Evolutionary conservation across 2,888 invertebrate species (phyloP).

Genomic region (Ormyrus rosae): DNA sequence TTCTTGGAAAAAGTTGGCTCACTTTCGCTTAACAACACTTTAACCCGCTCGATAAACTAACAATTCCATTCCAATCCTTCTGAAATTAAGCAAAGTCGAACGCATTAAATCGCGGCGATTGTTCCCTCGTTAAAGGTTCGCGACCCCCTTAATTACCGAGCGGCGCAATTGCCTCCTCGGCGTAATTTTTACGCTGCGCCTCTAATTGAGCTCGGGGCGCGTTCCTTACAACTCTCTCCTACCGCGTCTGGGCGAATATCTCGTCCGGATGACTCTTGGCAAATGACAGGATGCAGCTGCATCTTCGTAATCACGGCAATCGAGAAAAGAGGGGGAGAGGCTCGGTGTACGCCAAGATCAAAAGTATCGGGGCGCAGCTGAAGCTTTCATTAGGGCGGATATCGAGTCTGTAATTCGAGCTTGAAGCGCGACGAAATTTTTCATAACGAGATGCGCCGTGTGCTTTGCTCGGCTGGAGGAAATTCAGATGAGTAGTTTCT

Average conservation of each 20-base stretch:
- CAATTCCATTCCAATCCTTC: background rate
- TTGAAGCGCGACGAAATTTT: too few species aligned
- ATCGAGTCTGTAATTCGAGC: too few species aligned
- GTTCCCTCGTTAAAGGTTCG: background rate
- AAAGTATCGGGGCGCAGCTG: background rate
- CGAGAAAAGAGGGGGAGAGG: background rate
- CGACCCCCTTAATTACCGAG: background rate
- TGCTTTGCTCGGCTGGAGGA: too few species aligned
- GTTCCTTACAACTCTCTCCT: background rate
- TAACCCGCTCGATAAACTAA: background rate
- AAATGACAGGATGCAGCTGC: slow-evolving; percentile 22
- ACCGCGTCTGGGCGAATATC: too few species aligned
- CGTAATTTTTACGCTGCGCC: background rate
- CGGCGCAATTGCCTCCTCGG: too few species aligned
- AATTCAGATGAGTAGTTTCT: too few species aligned
- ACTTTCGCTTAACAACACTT: background rate
- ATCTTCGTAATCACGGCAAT: background rate
- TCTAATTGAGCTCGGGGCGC: too few species aligned
- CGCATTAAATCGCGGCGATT: too few species aligned
- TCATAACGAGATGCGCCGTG: too few species aligned
- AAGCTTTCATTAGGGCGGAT: background rate
- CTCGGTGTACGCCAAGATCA: background rate
- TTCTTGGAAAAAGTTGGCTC: background rate
- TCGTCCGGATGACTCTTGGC: background rate
- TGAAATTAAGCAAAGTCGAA: too few species aligned